Percentiles rank a stretch among this genome's conserved stretches.
Evolutionary conservation across 2,113 vertebrate genomes (phyloP).

Genomic region (Eubucco bourcierii): DNA sequence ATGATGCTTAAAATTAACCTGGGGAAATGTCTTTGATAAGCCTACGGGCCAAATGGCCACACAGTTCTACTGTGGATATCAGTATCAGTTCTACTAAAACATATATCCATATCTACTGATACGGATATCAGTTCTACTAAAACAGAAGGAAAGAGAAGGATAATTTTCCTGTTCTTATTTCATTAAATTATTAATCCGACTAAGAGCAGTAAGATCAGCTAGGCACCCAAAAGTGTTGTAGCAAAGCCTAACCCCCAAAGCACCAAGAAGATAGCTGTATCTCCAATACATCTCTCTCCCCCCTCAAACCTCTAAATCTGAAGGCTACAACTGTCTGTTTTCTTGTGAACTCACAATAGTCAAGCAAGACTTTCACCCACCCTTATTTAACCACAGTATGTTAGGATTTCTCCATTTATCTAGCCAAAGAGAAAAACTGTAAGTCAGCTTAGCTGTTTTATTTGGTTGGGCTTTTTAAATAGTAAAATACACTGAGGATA

Average conservation of each 20-base stretch:
- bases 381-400: background rate
- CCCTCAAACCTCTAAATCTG: background rate
- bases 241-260: background rate
- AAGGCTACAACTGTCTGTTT: background rate
- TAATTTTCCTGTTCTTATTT: background rate
- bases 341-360: background rate
- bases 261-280: slow-evolving; percentile 4
- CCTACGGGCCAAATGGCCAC: background rate
- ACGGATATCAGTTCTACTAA: background rate
- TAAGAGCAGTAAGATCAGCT: background rate
- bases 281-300: background rate
- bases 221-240: background rate
- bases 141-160: background rate
- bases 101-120: no score
- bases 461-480: background rate
- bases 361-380: background rate
- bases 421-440: background rate
- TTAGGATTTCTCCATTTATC: background rate
- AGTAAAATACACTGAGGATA: background rate
- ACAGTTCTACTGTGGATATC: no score
- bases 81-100: background rate
- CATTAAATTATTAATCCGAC: background rate
- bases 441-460: background rate
- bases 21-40: background rate
- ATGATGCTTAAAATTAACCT: background rate